These are phyloP conservation scores for Sinelater perroti DNA, from an alignment of 2,888 invertebrate species.

Conservation along the genomic window DNA sequence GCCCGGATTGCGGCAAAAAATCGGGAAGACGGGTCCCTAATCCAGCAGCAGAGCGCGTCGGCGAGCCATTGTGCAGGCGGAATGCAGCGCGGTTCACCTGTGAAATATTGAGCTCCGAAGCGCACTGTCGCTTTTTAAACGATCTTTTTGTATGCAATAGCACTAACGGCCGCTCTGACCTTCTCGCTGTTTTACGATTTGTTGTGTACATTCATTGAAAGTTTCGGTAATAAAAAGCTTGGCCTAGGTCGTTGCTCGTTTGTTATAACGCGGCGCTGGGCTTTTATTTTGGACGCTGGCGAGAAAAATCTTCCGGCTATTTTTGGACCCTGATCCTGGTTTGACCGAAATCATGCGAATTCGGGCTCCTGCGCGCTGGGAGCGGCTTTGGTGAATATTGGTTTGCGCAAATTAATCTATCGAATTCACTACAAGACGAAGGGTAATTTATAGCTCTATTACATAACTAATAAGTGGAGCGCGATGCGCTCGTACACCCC, in stretches of 20 bases:
- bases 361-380: no score
- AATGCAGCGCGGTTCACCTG: slow-evolving; percentile 47
- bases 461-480: no score
- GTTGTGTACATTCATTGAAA: slow-evolving; percentile 48
- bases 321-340: no score
- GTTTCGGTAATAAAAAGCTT: slow-evolving; percentile 45
- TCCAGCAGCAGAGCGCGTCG: slow-evolving; percentile 22
- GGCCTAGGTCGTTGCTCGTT: slow-evolving; percentile 43
- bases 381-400: no score
- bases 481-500: no score
- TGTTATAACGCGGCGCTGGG: slow-evolving; percentile 13
- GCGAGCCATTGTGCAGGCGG: slow-evolving; percentile 25
- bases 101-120: slow-evolving; percentile 50
- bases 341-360: no score
- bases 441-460: no score
- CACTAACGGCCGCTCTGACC: slow-evolving; percentile 48
- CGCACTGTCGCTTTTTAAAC: slow-evolving; percentile 44
- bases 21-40: slow-evolving; percentile 5
- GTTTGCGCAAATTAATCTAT: no score
- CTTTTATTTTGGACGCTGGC: slow-evolving; percentile 9
- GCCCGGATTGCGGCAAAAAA: not conserved
- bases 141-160: slow-evolving; percentile 48
- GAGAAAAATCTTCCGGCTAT: not conserved
- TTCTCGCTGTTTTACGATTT: slow-evolving; percentile 53
- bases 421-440: no score